A percentile compares a stretch with the other conserved stretches of the same genome.
Evolutionary conservation across 2,113 vertebrate species (phyloP).

Genomic region (Monopterus albus): DNA sequence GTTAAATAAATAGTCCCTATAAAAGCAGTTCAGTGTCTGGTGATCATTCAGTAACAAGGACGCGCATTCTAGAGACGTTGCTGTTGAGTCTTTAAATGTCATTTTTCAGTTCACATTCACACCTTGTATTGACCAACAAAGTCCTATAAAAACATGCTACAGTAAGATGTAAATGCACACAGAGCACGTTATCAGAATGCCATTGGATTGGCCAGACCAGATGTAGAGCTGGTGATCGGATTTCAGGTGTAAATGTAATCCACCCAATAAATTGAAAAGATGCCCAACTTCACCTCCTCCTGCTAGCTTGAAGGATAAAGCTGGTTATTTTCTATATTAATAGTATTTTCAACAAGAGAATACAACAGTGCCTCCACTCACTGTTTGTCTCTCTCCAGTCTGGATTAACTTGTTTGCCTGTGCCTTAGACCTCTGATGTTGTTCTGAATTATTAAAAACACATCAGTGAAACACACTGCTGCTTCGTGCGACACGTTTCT

Average conservation of each 20-base stretch:
- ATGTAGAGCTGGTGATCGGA: conserved; percentile 27
- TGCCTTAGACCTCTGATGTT: too few relatives aligned
- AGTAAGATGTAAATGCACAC: conserved; percentile 10
- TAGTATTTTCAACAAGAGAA: too few relatives aligned
- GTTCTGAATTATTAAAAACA: too few relatives aligned
- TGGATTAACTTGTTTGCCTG: too few relatives aligned
- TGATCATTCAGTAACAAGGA: neutral
- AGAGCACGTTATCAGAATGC: neutral
- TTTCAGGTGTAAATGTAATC: conserved; percentile 14
- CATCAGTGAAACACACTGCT: too few relatives aligned
- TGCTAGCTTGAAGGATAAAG: too few relatives aligned
- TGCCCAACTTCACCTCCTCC: neutral
- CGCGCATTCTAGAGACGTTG: neutral
- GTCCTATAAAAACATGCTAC: neutral
- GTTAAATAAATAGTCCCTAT: neutral
- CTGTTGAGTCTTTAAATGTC: neutral
- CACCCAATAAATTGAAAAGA: neutral
- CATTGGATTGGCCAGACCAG: neutral
- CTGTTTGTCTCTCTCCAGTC: too few relatives aligned
- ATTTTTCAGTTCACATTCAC: conserved; percentile 4
- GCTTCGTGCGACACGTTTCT: too few relatives aligned
- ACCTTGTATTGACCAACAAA: neutral
- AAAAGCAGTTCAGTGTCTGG: neutral
- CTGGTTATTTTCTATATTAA: too few relatives aligned
- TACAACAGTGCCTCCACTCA: too few relatives aligned